Evolutionary conservation across 1,140 invertebrate genomes (phyloP), one percentile per base, ranked within the genome.

Genomic region (Cataglyphis hispanica): DNA sequence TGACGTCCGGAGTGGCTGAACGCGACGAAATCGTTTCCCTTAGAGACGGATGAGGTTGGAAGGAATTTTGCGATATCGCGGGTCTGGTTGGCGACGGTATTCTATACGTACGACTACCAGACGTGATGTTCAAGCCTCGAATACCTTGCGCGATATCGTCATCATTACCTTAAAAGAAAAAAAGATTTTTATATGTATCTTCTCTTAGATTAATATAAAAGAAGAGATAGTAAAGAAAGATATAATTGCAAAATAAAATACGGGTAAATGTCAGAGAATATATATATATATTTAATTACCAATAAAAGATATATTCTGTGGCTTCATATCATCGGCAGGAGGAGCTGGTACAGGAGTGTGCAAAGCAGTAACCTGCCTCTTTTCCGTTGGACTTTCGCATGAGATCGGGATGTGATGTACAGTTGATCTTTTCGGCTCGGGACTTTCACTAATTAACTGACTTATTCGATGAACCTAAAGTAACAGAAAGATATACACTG

Each of bases 251-350:
- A 46, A 46, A 16, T 11, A 27, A 75, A 25, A 25, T 16, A 1
- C 0, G 56, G 7, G n/a, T 27, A 6, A 25, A 34, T 11, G 13
- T 16, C 2, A 10, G 0, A 43, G 40, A 43, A 43, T 43, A 43
- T 13, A 2, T 13, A 40, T n/a, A n/a, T n/a, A 50, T 67, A 58
- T 16, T 40, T 92, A 95, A 92, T 97, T 97, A 93, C 98, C 98
- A 89, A 98, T 98, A 92, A 98, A 99, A 43, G 98, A 98, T 88
- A 98, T 98, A 95, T 97, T 98, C 94, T 98, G 98, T 10, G 98
- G 98, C 91, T 98, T 98, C 97, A 98, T 98, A 89, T 98, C 97
- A 93, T 98, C 97, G 61, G 96, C 96, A 89, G 97, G 94, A 85
- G 97, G 96, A 81, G 96, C 95, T 81, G 96, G 96, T 70, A 97